Evolutionary conservation across 2,113 vertebrate species (phyloP).

Genomic region (Dasyurus viverrinus): DNA sequence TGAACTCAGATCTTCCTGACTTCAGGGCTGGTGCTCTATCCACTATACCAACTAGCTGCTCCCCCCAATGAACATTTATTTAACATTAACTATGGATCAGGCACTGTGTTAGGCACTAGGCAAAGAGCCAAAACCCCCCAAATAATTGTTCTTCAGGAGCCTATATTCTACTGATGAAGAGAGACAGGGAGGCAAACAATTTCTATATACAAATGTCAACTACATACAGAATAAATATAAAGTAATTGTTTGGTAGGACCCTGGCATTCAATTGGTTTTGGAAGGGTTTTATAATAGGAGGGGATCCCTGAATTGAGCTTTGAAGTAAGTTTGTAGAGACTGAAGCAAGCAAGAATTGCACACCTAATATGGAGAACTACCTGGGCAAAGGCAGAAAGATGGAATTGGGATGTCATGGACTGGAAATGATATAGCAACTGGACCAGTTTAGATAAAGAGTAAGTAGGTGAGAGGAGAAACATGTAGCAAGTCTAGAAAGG

Average conservation of each 20-base stretch:
- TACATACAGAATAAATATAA: background rate
- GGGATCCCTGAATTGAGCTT: background rate
- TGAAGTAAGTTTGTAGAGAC: background rate
- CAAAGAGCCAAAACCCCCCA: background rate
- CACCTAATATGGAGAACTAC: background rate
- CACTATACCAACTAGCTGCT: too few species aligned
- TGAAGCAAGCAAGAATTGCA: background rate
- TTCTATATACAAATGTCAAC: background rate
- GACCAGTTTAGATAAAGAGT: background rate
- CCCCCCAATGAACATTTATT: background rate
- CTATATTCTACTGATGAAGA: background rate
- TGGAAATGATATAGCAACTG: background rate
- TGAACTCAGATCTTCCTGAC: too few species aligned
- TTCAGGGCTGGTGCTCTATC: too few species aligned
- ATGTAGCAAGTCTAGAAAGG: background rate
- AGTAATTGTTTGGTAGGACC: background rate
- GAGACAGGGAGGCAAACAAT: background rate
- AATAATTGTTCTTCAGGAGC: background rate
- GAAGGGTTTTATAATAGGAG: background rate
- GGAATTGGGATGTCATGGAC: background rate
- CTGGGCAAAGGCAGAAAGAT: background rate
- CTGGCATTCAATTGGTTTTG: background rate
- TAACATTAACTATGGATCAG: background rate
- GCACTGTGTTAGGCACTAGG: too few species aligned
- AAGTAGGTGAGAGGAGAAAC: background rate